A percentile compares a stretch with the other conserved stretches of the same genome.
Evolutionary conservation across 2,113 vertebrate species (phyloP).

Genomic region (Ochotona princeps): DNA sequence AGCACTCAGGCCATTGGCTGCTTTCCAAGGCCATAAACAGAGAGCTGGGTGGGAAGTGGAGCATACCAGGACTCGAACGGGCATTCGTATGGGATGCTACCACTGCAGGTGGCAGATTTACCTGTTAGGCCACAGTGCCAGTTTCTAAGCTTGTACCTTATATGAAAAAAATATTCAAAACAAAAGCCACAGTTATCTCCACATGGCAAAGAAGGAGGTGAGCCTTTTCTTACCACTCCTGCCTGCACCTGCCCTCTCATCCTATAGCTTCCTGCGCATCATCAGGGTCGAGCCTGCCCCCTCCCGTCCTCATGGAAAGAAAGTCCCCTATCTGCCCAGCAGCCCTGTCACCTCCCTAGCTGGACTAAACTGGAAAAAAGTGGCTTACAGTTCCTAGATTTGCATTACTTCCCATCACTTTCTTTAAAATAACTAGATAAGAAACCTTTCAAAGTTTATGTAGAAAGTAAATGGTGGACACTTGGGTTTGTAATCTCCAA

Average conservation of each 20-base stretch:
- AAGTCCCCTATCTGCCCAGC: neutral
- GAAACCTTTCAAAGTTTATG: neutral
- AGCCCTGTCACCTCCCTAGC: neutral
- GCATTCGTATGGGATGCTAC: no score
- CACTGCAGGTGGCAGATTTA: no score
- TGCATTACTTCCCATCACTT: constrained; percentile 15
- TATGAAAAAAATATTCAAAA: neutral
- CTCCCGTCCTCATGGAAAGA: neutral
- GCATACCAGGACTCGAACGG: no score
- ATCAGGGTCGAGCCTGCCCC: neutral
- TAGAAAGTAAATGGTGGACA: neutral
- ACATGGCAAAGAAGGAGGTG: neutral
- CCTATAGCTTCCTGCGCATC: neutral
- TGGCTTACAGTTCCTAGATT: neutral
- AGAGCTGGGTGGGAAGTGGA: no score
- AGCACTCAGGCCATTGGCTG: no score
- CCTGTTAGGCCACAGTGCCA: no score
- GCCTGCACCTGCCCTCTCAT: neutral
- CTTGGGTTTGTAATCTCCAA: neutral
- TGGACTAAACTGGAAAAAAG: constrained; percentile 1
- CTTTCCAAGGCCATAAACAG: no score
- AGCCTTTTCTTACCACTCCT: neutral
- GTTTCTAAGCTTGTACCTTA: neutral
- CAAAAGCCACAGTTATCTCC: neutral
- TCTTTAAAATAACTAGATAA: neutral